Evolutionary conservation across 2,888 invertebrate genomes (phyloP), one percentile per base, ranked within the genome.

Genomic region (Agelastica alni): DNA sequence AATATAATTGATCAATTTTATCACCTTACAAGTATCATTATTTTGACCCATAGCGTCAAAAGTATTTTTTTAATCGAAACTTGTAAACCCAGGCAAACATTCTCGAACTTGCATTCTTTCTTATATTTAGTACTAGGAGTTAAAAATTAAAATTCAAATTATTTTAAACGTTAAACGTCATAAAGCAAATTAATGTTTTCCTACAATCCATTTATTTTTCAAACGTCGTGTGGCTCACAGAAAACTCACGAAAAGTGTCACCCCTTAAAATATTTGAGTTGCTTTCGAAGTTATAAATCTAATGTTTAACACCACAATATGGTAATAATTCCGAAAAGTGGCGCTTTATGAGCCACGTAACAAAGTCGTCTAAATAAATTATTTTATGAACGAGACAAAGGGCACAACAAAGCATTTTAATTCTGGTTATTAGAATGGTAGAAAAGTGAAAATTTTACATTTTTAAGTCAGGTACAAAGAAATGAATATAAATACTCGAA

Each of bases 181-280:
- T 32, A 6, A n/a, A n/a, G n/a, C n/a, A 44, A 53, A 46, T 46
- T 30, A 53, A 46, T 32, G 37, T 26, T 26, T 7, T 17, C 20
- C n/a, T 28, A 7, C 26, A 12, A 36, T 42, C 46, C 42, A 53
- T 48, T 48, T 26, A 28, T 53, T 56, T 53, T n/a, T 20, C 37
- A 30, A 48, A 41, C 44, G 53, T 56, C 55, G 51, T 53, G 56
- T 51, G 31, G 42, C 30, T 43, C 14, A 51, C 34, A 43, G 54
- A 54, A 58, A 58, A 58, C 58, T 56, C 58, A 60, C 34, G 60
- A 52, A 56, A 58, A 60, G 37, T 41, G 60, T 58, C 60, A 42
- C 53, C 17, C 37, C 54, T 56, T 45, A 58, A 34, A 60, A 56
- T 56, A 58, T 60, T 54, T 41, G 30, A 42, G 37, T 41, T 41